Evolutionary conservation across 1,140 invertebrate species (phyloP).

Genomic region (Aplysia californica): DNA sequence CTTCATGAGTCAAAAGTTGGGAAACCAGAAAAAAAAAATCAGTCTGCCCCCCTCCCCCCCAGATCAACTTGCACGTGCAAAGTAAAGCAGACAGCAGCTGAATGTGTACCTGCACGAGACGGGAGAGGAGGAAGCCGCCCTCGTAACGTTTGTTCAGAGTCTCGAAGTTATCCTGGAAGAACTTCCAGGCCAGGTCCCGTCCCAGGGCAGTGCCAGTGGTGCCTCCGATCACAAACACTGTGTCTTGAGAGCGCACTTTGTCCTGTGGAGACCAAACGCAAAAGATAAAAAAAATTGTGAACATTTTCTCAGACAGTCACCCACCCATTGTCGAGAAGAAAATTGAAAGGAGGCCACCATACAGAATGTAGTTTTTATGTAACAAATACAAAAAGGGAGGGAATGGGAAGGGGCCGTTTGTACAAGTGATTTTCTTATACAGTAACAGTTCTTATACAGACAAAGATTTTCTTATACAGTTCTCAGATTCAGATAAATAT

Average conservation of each 20-base stretch:
- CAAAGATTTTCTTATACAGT: too few relatives aligned
- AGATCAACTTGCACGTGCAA: neutral
- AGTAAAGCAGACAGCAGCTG: neutral
- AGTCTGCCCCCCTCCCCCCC: neutral
- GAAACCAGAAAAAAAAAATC: neutral
- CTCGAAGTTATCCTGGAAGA: slow-evolving; percentile 88
- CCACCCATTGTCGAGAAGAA: too few relatives aligned
- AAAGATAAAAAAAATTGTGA: too few relatives aligned
- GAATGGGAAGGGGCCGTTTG: neutral
- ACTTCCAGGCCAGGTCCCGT: slow-evolving; percentile 88
- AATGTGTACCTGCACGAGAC: slow-evolving; percentile 78
- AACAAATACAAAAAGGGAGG: neutral
- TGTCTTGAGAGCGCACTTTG: slow-evolving; percentile 91
- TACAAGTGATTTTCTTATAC: too few relatives aligned
- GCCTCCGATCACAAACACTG: slow-evolving; percentile 87
- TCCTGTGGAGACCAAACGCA: too few relatives aligned
- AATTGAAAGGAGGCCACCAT: slow-evolving; percentile 7
- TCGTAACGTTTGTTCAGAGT: slow-evolving; percentile 82
- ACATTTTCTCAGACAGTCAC: too few relatives aligned
- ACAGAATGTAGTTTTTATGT: neutral
- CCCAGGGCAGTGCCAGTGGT: slow-evolving; percentile 78
- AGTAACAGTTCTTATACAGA: too few relatives aligned
- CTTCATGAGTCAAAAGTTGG: too few relatives aligned
- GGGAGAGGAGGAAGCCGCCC: slow-evolving; percentile 82
- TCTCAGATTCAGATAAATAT: too few relatives aligned